A percentile compares a stretch with the other conserved stretches of the same genome.
Conservation (phyloP, 2,797 vertebrate species). For the Netta rufina region DNA sequence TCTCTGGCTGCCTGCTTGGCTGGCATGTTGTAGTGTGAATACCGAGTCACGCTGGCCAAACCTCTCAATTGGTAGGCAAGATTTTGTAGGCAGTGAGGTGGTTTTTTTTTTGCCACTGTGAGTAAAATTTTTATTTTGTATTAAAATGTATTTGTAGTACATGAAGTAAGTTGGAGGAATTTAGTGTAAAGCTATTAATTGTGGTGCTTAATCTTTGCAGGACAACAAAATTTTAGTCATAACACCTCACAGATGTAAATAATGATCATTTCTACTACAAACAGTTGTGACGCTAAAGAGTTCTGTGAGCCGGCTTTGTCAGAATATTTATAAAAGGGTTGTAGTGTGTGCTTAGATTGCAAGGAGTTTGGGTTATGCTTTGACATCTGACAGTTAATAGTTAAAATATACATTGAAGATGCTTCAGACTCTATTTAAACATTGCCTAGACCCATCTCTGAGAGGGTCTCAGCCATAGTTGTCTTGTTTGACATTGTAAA, state of each 20-base stretch:
- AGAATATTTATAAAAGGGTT: background rate
- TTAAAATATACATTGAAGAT: background rate
- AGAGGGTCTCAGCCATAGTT: background rate
- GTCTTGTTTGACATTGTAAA: background rate
- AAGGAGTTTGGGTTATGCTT: background rate
- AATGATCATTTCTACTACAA: background rate
- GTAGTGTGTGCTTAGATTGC: background rate
- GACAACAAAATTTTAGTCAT: background rate
- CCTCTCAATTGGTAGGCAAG: accelerated
- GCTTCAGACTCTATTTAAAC: background rate
- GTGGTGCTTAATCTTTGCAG: background rate
- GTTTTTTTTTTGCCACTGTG: background rate
- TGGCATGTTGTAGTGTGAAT: background rate
- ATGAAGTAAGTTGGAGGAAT: background rate
- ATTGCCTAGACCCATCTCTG: background rate
- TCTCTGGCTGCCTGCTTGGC: background rate
- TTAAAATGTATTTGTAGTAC: background rate
- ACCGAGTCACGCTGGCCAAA: background rate
- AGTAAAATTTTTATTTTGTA: background rate
- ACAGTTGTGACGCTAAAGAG: background rate
- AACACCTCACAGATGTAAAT: background rate
- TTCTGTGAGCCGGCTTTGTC: background rate
- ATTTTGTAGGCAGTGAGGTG: background rate
- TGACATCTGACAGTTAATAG: background rate
- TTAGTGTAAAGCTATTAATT: background rate